phyloP scores from a whole-genome alignment of 2,888 invertebrate species.

The Acleris emargana region DNA sequence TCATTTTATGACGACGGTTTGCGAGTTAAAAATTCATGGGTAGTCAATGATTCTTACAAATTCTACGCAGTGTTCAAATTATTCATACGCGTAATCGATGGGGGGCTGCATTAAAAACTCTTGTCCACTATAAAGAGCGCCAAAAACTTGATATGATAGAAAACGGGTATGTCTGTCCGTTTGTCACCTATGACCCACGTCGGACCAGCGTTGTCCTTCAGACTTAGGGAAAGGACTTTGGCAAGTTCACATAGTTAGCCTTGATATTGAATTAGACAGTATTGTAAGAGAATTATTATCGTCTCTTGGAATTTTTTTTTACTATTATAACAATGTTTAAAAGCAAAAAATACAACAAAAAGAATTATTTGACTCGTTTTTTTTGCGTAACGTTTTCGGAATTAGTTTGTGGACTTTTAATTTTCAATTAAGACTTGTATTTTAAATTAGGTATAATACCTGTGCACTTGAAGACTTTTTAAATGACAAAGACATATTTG shows the following conservation, averaged over 20 bases:
- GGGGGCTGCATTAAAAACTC: conserved; percentile 21
- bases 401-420: too few species aligned
- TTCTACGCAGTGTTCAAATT: not conserved
- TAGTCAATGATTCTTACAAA: not conserved
- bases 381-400: too few species aligned
- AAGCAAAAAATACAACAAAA: too few species aligned
- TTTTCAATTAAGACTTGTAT: too few species aligned
- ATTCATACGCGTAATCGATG: conserved; percentile 16
- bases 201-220: conserved; percentile 60
- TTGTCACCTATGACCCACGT: conserved; percentile 80
- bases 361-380: too few species aligned
- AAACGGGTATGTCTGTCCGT: conserved; percentile 72
- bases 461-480: too few species aligned
- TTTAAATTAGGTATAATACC: too few species aligned
- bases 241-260: conserved; percentile 41
- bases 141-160: conserved; percentile 48
- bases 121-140: conserved; percentile 29
- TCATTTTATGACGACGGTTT: not conserved
- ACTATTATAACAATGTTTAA: not conserved
- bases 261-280: conserved; percentile 43
- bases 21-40: conserved; percentile 8
- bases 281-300: conserved; percentile 23
- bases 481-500: too few species aligned
- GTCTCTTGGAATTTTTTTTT: conserved; percentile 13
- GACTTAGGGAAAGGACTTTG: conserved; percentile 31